Base-by-base conservation (phyloP, 2,113 vertebrate species). In the Macrotus californicus region DNA sequence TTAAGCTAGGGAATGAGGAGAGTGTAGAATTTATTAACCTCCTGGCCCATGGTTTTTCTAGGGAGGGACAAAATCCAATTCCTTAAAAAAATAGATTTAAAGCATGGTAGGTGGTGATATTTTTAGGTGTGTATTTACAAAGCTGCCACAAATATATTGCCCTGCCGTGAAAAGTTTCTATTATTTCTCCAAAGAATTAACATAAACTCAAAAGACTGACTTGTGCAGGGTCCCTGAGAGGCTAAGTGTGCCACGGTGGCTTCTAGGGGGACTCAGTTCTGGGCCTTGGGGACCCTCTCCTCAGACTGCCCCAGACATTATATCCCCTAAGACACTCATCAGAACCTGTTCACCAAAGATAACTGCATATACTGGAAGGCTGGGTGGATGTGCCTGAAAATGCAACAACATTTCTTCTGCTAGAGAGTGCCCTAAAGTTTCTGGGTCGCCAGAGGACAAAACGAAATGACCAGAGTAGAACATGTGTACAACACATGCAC, bases 101-200 rank as follows among this genome's bases (percentile, higher is more conserved):
- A 86, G 66, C 87, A 64, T 76, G 54, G 29, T 72, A 93, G 72
- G 11, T 36, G 75, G 48, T 84, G 43, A 13, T 77, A n/a, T 46
- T 92, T 94, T 92, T 46, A 93, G 36, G 76, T 82, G 9, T 46
- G 34, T n/a, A 54, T 77, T 93, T 79, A 83, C 54, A 86, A 77
- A 91, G 64, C 24, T n/a, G 34, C 29, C 18, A 5, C 46, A 66
- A 52, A 95, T 22, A 29, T 9, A 87, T 13, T 16, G 9, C 19
- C 6, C 15, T 92, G 13, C n/a, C 76, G 19, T 72, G 50, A 48
- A 87, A 91, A 48, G 21, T 91, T 73, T 89, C 54, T 87, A 2
- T 83, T 75, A 61, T 66, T 77, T 39, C 46, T 67, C 14, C 15
- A 93, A 72, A 93, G 70, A 61, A 89, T 24, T 59, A 87, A 87